A percentile compares a stretch with the other conserved stretches of the same genome.
phyloP scores from a whole-genome alignment of 2,888 invertebrate genomes.

The Coelopa pilipes region DNA sequence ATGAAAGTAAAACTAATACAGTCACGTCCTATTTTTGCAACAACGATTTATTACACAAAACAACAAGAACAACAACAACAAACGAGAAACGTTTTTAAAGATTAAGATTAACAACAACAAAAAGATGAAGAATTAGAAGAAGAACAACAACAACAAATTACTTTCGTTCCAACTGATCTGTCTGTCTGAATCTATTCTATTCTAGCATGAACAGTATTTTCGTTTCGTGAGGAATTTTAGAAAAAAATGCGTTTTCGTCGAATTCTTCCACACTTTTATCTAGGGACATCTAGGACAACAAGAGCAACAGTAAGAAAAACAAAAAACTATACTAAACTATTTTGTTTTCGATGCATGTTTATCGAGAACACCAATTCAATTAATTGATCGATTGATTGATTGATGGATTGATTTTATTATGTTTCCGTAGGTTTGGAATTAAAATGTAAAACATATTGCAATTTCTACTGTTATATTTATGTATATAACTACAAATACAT shows the following conservation, averaged over 20 bases:
- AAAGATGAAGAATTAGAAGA: slow-evolving; percentile 16
- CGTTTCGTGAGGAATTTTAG: too few relatives aligned
- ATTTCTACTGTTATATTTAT: slow-evolving; percentile 6
- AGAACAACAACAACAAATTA: too few relatives aligned
- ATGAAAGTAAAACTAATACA: slow-evolving; percentile 49
- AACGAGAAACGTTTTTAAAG: slow-evolving; percentile 44
- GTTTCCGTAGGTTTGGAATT: too few relatives aligned
- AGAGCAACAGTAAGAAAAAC: slow-evolving; percentile 40
- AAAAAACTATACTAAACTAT: background rate
- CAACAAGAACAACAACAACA: slow-evolving; percentile 45
- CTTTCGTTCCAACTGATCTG: too few relatives aligned
- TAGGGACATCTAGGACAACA: slow-evolving; percentile 36
- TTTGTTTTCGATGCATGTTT: background rate
- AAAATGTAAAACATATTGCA: too few relatives aligned
- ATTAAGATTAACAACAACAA: slow-evolving; percentile 47
- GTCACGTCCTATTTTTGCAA: slow-evolving; percentile 68
- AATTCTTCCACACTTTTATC: too few relatives aligned
- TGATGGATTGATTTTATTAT: slow-evolving; percentile 19
- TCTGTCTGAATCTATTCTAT: too few relatives aligned
- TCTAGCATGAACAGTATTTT: too few relatives aligned
- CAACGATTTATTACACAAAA: slow-evolving; percentile 63
- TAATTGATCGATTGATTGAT: slow-evolving; percentile 45
- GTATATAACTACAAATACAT: slow-evolving; percentile 41
- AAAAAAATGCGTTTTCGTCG: too few relatives aligned
- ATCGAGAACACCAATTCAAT: slow-evolving; percentile 34